Conservation (phyloP, 1,140 invertebrate species). For the Hermetia illucens region DNA sequence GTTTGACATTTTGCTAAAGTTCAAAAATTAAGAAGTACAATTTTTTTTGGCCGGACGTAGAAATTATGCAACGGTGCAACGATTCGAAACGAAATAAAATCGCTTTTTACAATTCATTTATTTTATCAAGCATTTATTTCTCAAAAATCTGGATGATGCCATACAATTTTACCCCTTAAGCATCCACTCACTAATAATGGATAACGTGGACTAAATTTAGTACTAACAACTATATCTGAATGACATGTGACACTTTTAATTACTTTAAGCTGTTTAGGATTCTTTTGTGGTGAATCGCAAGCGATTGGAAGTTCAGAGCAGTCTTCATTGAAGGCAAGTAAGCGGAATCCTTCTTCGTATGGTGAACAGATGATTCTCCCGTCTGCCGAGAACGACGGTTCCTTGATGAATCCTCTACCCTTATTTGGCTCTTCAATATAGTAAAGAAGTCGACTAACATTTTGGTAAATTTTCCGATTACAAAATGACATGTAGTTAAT, state of each 20-base stretch:
- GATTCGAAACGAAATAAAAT: no score
- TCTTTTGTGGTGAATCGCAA: constrained; percentile 30
- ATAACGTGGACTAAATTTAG: constrained; percentile 78
- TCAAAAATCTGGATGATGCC: constrained; percentile 63
- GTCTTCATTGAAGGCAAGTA: constrained; percentile 62
- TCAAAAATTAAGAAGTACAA: no score
- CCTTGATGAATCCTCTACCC: constrained; percentile 74
- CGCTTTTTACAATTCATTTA: no score
- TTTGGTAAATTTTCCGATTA: constrained; percentile 43
- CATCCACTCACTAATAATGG: constrained; percentile 79
- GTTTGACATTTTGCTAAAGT: no score
- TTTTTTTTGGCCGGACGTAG: no score
- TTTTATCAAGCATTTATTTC: no score
- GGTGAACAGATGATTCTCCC: constrained; percentile 81
- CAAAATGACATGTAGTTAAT: no score
- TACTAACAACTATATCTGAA: constrained; percentile 73
- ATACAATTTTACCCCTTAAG: constrained; percentile 70
- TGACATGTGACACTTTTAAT: constrained; percentile 59
- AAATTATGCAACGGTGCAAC: no score
- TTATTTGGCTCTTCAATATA: constrained; percentile 78
- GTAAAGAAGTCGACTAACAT: constrained; percentile 64
- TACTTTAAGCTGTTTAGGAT: constrained; percentile 36
- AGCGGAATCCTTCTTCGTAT: constrained; percentile 66
- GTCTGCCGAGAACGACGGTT: constrained; percentile 78
- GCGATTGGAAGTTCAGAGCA: constrained; percentile 67